A percentile compares a stretch with the other conserved stretches of the same genome.
These are phyloP conservation scores for Paracentrotus lividus DNA, from an alignment of 53 echinoderm and acorn worm species.

Conservation along the genomic window DNA sequence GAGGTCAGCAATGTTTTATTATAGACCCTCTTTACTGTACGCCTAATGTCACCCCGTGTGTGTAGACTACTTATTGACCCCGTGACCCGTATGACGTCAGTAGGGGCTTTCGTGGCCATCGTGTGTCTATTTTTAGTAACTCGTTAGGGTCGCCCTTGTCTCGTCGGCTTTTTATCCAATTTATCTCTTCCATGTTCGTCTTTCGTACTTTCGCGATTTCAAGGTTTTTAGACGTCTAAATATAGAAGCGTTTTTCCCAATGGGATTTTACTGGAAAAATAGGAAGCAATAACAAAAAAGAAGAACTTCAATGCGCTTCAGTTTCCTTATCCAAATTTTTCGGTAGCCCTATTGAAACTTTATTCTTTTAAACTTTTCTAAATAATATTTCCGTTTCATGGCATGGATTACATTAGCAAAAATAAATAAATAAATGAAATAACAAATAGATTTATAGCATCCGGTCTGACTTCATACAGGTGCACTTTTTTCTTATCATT, in stretches of 20 bases:
- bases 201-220: neutral
- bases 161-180: neutral
- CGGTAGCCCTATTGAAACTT: too few species aligned
- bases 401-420: too few species aligned
- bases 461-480: too few species aligned
- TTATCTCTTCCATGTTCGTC: neutral
- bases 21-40: neutral
- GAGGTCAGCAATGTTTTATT: conserved; percentile 48
- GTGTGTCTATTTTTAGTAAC: conserved; percentile 57
- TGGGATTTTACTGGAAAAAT: neutral
- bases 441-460: too few species aligned
- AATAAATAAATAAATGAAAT: too few species aligned
- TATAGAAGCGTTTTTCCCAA: neutral
- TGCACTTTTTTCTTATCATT: too few species aligned
- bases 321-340: too few species aligned
- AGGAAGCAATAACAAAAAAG: too few species aligned
- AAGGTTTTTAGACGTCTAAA: neutral
- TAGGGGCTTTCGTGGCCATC: neutral
- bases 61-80: conserved; percentile 40
- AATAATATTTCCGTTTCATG: too few species aligned
- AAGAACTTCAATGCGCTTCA: too few species aligned
- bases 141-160: neutral
- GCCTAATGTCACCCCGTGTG: neutral
- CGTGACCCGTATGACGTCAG: conserved; percentile 66
- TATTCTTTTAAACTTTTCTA: too few species aligned